These are phyloP conservation scores for Synodontis membranacea DNA, from an alignment of 2,113 vertebrate species.

Conservation along the genomic window DNA sequence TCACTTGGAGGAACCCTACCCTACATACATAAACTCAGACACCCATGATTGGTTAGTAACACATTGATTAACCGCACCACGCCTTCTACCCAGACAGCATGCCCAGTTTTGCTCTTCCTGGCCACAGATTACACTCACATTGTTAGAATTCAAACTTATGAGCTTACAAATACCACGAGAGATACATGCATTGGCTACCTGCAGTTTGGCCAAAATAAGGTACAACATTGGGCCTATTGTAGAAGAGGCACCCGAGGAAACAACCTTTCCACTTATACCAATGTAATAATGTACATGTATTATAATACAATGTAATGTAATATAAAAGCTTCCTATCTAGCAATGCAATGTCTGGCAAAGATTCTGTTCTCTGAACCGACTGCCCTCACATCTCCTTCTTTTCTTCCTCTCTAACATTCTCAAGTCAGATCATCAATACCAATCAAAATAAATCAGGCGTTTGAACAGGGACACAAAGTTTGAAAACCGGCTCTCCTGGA, in stretches of 20 bases:
- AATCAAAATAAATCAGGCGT: background rate
- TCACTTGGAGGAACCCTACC: background rate
- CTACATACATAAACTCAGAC: background rate
- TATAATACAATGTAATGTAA: background rate
- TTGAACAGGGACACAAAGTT: conserved; percentile 18
- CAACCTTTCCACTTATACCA: background rate
- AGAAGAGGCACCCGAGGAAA: background rate
- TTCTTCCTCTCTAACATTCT: background rate
- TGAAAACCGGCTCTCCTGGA: conserved; percentile 6
- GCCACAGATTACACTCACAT: background rate
- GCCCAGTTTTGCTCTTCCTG: background rate
- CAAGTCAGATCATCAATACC: conserved; percentile 9
- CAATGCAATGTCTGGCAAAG: background rate
- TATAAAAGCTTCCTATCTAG: background rate
- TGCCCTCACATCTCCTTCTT: conserved; percentile 5
- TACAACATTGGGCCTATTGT: background rate
- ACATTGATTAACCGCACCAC: background rate
- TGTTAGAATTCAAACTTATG: background rate
- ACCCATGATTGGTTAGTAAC: background rate
- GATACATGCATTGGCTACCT: background rate
- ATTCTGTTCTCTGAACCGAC: background rate
- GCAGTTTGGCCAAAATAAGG: background rate
- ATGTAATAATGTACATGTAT: background rate
- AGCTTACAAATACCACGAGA: background rate
- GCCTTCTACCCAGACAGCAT: background rate